phyloP scores from a whole-genome alignment of 2,797 vertebrate species.

The Ceryle rudis region DNA sequence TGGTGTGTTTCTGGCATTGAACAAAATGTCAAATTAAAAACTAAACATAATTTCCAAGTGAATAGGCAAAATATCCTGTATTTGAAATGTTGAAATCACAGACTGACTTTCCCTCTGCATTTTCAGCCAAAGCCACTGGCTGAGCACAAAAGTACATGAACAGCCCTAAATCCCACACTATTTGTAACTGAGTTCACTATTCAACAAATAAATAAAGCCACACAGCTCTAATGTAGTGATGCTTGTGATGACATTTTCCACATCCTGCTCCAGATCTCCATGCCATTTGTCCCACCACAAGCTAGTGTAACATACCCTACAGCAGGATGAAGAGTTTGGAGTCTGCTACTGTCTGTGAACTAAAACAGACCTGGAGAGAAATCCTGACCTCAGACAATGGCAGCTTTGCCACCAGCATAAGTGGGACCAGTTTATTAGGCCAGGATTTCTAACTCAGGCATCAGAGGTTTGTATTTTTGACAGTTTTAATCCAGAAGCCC shows the following conservation, averaged over 20 bases:
- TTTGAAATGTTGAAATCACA: slow-evolving; percentile 2
- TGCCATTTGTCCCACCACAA: slow-evolving; percentile 28
- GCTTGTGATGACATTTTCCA: slow-evolving; percentile 58
- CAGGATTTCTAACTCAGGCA: slow-evolving; percentile 15
- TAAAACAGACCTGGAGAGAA: slow-evolving; percentile 45
- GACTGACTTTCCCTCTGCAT: background rate
- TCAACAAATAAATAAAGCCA: slow-evolving; percentile 58
- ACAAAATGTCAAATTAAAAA: background rate
- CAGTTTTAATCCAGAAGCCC: slow-evolving; percentile 45
- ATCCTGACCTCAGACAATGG: slow-evolving; percentile 35
- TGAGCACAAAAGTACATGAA: background rate
- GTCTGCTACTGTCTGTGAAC: slow-evolving; percentile 47
- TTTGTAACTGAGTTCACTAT: slow-evolving; percentile 20
- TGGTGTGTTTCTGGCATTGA: background rate
- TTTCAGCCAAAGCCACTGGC: slow-evolving; percentile 50
- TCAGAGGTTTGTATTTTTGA: slow-evolving; percentile 40
- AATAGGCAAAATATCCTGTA: background rate
- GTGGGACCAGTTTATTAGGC: background rate
- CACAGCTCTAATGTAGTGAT: slow-evolving; percentile 12
- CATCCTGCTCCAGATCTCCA: slow-evolving; percentile 34
- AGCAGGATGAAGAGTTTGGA: slow-evolving; percentile 3
- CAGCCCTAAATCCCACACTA: slow-evolving; percentile 35
- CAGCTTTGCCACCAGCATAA: slow-evolving; percentile 37
- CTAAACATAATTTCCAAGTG: background rate
- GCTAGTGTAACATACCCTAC: background rate